Evolutionary conservation across 2,888 invertebrate genomes (phyloP).

Genomic region (Caenorhabditis panamensis): DNA sequence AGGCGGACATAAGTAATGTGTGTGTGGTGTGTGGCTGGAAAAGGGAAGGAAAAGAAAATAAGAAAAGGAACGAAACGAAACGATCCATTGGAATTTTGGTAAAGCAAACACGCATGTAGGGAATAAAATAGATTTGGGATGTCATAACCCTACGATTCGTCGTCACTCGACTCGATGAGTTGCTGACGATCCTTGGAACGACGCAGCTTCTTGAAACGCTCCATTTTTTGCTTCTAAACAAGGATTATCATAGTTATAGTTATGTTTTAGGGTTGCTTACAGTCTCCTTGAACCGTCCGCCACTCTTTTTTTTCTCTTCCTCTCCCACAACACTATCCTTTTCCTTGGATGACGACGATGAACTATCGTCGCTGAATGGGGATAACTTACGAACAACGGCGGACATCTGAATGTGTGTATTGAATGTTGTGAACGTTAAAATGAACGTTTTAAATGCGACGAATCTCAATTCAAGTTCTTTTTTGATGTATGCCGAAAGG

Average conservation of each 20-base stretch:
- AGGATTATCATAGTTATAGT: not conserved
- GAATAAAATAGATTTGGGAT: conserved; percentile 2
- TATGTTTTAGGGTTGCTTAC: conserved; percentile 23
- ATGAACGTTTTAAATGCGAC: no score
- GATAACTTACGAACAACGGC: conserved; percentile 65
- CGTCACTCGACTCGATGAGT: conserved; percentile 62
- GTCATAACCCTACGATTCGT: conserved; percentile 29
- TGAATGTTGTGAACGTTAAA: no score
- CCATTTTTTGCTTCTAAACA: conserved; percentile 52
- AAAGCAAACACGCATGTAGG: conserved; percentile 47
- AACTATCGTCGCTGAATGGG: conserved; percentile 61
- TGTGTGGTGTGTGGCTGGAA: not conserved
- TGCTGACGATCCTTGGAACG: conserved; percentile 60
- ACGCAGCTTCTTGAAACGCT: conserved; percentile 51
- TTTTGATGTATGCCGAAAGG: conserved; percentile 18
- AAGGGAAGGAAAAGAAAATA: not conserved
- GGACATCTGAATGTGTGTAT: conserved; percentile 58
- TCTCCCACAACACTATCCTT: conserved; percentile 30
- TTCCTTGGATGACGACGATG: conserved; percentile 42
- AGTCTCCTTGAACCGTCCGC: conserved; percentile 54
- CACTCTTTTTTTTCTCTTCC: conserved; percentile 45
- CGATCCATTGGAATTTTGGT: conserved; percentile 61
- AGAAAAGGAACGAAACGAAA: not conserved
- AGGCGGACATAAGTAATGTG: not conserved
- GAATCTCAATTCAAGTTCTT: conserved; percentile 20